phyloP scores from a whole-genome alignment of 2,888 invertebrate genomes.

The Drosophila lacicola region DNA sequence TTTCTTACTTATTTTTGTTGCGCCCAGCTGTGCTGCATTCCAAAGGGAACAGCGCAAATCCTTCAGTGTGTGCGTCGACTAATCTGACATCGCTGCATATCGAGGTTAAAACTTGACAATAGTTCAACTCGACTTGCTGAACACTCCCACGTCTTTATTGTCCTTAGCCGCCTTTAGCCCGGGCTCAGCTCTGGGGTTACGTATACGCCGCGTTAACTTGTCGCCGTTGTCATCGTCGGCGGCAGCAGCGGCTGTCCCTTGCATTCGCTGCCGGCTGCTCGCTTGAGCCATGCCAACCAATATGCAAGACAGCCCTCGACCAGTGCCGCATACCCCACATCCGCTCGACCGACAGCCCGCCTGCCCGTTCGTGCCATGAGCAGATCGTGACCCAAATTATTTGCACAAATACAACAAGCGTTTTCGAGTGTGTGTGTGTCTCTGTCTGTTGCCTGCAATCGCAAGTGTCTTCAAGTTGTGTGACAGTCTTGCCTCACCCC shows the following conservation, averaged over 20 bases:
- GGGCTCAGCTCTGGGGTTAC: conserved; percentile 50
- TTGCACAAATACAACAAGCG: conserved; percentile 56
- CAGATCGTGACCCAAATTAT: conserved; percentile 79
- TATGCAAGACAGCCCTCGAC: conserved; percentile 36
- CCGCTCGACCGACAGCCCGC: background rate
- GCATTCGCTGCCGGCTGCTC: conserved; percentile 12
- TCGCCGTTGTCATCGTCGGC: conserved; percentile 20
- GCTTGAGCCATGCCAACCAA: conserved; percentile 33
- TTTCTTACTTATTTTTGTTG: conserved; percentile 68
- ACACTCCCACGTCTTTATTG: conserved; percentile 67
- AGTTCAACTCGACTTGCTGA: conserved; percentile 77
- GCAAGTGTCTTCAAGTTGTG: conserved; percentile 64
- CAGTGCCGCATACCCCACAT: conserved; percentile 14
- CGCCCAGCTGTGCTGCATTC: conserved; percentile 61
- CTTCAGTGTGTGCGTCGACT: conserved; percentile 42
- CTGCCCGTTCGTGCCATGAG: conserved; percentile 16
- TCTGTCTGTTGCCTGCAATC: conserved; percentile 39
- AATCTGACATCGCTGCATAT: conserved; percentile 80
- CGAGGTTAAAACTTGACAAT: conserved; percentile 80
- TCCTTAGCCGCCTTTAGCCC: conserved; percentile 60
- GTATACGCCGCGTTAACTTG: conserved; percentile 65
- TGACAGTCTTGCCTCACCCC: conserved; percentile 1
- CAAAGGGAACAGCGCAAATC: conserved; percentile 40
- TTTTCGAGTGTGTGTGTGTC: conserved; percentile 16
- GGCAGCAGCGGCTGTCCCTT: conserved; percentile 7